phyloP scores from a whole-genome alignment of 2,113 vertebrate species.

The Artemisiospiza belli region DNA sequence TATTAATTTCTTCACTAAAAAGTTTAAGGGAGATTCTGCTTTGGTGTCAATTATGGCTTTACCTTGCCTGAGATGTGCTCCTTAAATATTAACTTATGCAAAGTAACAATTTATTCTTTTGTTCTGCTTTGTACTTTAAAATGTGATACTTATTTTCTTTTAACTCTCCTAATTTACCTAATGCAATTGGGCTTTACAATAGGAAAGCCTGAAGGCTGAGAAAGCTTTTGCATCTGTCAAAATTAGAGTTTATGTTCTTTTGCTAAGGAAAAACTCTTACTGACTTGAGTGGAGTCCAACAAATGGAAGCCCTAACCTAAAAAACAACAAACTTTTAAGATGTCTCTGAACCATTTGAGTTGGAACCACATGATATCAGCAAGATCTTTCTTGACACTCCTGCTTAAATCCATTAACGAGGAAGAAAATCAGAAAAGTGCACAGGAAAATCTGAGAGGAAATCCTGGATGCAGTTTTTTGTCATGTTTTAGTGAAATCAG shows the following conservation, averaged over 20 bases:
- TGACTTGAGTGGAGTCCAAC: neutral
- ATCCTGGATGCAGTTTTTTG: neutral
- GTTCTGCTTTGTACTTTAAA: conserved; percentile 17
- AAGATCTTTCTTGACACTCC: neutral
- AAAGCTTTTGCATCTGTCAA: neutral
- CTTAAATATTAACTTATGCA: conserved; percentile 42
- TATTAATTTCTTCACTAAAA: conserved; percentile 44
- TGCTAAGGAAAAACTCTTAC: neutral
- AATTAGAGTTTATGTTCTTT: neutral
- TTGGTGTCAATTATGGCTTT: conserved; percentile 23
- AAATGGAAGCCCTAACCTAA: neutral
- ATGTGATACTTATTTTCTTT: conserved; percentile 16
- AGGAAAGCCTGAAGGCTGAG: conserved; percentile 16
- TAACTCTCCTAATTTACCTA: conserved; percentile 36
- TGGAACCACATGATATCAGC: neutral
- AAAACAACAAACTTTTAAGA: neutral
- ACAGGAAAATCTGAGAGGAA: neutral
- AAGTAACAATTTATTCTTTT: conserved; percentile 28
- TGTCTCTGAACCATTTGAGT: neutral
- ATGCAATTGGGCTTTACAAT: conserved; percentile 11
- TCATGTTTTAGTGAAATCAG: neutral
- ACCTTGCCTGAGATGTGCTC: neutral
- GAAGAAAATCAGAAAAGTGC: neutral
- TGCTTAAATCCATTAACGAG: neutral
- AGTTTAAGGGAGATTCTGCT: conserved; percentile 41